Conservation (phyloP, 2,888 invertebrate species). For the Agonopterix subpropinquella region DNA sequence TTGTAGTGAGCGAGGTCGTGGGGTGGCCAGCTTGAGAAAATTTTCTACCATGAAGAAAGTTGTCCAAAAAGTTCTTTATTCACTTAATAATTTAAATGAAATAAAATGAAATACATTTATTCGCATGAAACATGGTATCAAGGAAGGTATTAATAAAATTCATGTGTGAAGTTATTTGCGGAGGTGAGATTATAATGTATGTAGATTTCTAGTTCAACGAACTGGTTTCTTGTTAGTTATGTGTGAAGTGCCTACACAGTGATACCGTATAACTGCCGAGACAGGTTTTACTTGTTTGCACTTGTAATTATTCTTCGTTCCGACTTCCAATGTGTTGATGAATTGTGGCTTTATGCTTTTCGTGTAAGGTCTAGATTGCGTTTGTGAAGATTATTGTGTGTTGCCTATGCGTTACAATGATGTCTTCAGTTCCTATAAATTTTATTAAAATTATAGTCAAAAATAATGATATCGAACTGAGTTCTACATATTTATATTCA, state of each 20-base stretch:
- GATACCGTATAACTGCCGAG: slow-evolving; percentile 13
- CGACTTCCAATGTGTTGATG: no score
- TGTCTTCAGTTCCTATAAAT: no score
- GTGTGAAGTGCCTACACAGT: not conserved
- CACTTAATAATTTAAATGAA: not conserved
- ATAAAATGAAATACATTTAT: no score
- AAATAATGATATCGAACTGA: no score
- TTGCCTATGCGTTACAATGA: no score
- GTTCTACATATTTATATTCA: no score
- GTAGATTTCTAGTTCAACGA: not conserved
- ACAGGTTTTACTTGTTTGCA: slow-evolving; percentile 20
- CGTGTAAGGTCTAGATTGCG: no score
- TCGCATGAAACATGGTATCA: no score
- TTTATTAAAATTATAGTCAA: no score
- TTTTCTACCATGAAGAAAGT: not conserved
- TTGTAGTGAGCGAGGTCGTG: slow-evolving; percentile 33
- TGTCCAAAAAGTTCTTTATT: not conserved
- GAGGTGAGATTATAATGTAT: not conserved
- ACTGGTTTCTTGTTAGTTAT: not conserved
- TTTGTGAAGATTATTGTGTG: no score
- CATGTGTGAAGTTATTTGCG: not conserved
- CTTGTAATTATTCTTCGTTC: slow-evolving; percentile 1
- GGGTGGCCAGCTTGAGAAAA: slow-evolving; percentile 34
- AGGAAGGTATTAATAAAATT: not conserved
- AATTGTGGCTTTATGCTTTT: no score